Evolutionary conservation across 2,888 invertebrate species (phyloP).

Genomic region (Globia sparganii): DNA sequence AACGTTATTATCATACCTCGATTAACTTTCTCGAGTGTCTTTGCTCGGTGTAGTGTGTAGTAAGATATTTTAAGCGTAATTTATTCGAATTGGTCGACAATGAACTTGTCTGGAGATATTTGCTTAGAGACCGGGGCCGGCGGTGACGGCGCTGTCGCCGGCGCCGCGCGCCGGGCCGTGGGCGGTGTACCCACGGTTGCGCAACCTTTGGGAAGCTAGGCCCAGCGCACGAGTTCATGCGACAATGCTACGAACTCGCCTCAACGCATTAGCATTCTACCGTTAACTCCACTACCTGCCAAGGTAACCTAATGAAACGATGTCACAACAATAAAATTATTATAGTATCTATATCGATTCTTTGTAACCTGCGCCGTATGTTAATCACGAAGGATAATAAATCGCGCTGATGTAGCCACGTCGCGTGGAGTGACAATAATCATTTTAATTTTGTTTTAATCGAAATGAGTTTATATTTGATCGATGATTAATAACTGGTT

Average conservation of each 20-base stretch:
- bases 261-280: conserved; percentile 87
- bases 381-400: conserved; percentile 52
- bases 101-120: conserved; percentile 83
- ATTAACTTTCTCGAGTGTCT: conserved; percentile 44
- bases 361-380: conserved; percentile 54
- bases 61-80: conserved; percentile 67
- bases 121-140: conserved; percentile 65
- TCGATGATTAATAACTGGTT: conserved; percentile 45
- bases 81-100: conserved; percentile 77
- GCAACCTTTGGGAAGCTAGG: conserved; percentile 83
- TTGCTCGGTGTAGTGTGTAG: conserved; percentile 55
- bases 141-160: conserved; percentile 62
- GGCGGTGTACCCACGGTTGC: conserved; percentile 85
- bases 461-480: conserved; percentile 47
- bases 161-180: conserved; percentile 70
- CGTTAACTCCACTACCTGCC: conserved; percentile 83
- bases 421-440: conserved; percentile 29
- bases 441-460: conserved; percentile 38
- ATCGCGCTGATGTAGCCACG: conserved; percentile 17
- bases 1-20: conserved; percentile 37
- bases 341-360: conserved; percentile 46
- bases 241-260: conserved; percentile 79
- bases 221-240: conserved; percentile 72
- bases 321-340: conserved; percentile 63
- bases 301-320: conserved; percentile 78